phyloP scores from a whole-genome alignment of 2,888 invertebrate species.

The Neria commutata region DNA sequence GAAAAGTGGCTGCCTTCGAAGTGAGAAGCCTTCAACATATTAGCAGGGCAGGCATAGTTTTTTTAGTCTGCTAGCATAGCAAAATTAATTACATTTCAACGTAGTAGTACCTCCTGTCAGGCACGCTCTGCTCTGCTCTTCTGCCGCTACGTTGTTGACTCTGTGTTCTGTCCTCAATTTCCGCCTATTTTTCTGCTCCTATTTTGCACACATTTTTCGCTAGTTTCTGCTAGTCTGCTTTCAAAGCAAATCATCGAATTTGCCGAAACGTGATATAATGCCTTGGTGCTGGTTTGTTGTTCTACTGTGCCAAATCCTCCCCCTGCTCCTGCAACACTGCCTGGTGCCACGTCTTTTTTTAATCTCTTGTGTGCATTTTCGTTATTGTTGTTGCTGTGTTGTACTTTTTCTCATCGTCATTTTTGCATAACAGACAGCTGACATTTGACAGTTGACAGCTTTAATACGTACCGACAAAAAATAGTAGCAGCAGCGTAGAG shows the following conservation, averaged over 20 bases:
- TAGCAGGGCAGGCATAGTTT: too few relatives aligned
- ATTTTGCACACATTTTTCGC: not conserved
- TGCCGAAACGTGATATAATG: constrained; percentile 14
- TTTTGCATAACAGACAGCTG: constrained; percentile 30
- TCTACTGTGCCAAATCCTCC: not conserved
- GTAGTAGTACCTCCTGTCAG: too few relatives aligned
- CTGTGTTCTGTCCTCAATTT: too few relatives aligned
- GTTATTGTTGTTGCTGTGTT: constrained; percentile 4
- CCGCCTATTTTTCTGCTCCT: too few relatives aligned
- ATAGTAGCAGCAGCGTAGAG: not conserved
- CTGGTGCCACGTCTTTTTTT: not conserved
- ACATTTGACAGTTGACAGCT: constrained; percentile 37
- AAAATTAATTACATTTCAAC: constrained; percentile 12
- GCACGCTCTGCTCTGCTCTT: not conserved
- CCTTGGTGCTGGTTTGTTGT: constrained; percentile 7
- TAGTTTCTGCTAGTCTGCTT: too few relatives aligned
- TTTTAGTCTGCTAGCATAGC: too few relatives aligned
- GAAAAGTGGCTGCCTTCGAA: too few relatives aligned
- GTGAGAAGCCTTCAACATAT: too few relatives aligned
- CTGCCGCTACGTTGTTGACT: not conserved
- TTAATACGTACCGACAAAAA: constrained; percentile 31
- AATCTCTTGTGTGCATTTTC: not conserved
- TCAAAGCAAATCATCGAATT: not conserved
- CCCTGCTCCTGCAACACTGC: not conserved
- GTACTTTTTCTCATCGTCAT: constrained; percentile 12